Percentiles rank a stretch among this genome's conserved stretches.
These are phyloP conservation scores for Cyprinodon tularosa DNA, from an alignment of 2,113 vertebrate species.

Conservation along the genomic window DNA sequence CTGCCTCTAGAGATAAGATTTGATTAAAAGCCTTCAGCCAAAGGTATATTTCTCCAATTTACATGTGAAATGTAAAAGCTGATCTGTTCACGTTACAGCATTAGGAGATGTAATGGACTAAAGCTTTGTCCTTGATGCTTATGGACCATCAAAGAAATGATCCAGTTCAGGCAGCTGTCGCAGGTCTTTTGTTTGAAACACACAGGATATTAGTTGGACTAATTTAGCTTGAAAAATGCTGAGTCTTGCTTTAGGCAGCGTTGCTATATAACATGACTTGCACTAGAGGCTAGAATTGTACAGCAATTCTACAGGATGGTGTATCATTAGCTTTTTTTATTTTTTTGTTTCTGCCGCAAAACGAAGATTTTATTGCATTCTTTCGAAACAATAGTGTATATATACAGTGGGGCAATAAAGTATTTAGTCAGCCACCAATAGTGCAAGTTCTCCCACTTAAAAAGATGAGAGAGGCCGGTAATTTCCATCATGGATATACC, in stretches of 20 bases:
- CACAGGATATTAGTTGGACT: constrained; percentile 36
- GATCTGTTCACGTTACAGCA: constrained; percentile 30
- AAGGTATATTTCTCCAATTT: constrained; percentile 40
- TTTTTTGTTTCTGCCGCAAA: no score
- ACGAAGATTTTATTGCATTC: not conserved
- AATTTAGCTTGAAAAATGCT: constrained; percentile 41
- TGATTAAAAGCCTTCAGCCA: constrained; percentile 44
- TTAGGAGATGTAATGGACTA: constrained; percentile 25
- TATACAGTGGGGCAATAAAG: no score
- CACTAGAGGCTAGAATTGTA: not conserved
- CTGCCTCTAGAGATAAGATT: constrained; percentile 25
- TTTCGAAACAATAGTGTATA: no score
- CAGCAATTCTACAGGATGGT: not conserved
- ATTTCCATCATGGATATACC: no score
- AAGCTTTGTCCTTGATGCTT: constrained; percentile 42
- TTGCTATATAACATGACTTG: constrained; percentile 10
- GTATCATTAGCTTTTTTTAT: not conserved
- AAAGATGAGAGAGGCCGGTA: no score
- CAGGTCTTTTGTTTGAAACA: constrained; percentile 26
- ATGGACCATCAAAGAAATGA: constrained; percentile 12
- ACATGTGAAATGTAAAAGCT: constrained; percentile 28
- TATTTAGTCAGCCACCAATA: no score
- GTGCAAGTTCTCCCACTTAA: no score
- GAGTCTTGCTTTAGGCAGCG: not conserved
- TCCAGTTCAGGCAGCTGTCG: constrained; percentile 31